Conservation (phyloP, 2,888 invertebrate genomes). For the Lithophane semibrunnea region DNA sequence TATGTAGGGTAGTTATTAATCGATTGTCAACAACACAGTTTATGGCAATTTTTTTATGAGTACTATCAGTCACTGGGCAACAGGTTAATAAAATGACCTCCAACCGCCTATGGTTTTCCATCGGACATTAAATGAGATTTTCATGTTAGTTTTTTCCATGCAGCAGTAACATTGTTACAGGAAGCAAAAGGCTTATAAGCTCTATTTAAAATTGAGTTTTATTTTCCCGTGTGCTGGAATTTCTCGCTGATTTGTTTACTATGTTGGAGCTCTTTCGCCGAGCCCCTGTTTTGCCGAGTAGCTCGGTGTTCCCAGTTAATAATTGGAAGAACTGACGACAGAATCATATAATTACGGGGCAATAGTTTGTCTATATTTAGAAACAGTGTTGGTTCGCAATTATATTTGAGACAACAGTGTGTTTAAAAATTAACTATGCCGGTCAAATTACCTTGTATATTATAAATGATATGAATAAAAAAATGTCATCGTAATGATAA, state of each 20-base stretch:
- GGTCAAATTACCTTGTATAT: neutral
- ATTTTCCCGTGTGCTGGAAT: conserved; percentile 14
- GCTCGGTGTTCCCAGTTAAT: conserved; percentile 35
- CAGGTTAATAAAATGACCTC: conserved; percentile 20
- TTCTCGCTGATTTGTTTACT: conserved; percentile 24
- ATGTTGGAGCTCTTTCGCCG: conserved; percentile 3
- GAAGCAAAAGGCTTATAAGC: neutral
- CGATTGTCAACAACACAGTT: conserved; percentile 12
- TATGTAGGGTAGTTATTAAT: neutral
- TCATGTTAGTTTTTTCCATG: conserved; percentile 22
- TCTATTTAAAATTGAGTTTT: conserved; percentile 31
- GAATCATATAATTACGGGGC: conserved; percentile 21
- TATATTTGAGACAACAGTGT: neutral
- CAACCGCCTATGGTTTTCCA: neutral
- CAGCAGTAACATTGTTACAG: neutral
- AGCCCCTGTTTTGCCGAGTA: conserved; percentile 1
- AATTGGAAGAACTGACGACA: conserved; percentile 36
- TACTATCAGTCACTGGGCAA: conserved; percentile 44
- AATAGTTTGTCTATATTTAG: conserved; percentile 26
- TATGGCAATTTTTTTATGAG: conserved; percentile 20
- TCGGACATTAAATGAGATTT: neutral
- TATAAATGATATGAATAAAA: neutral
- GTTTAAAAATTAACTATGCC: neutral
- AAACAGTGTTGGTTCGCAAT: neutral
- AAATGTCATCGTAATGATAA: neutral